These are phyloP conservation scores for Ligdia adustata DNA, from an alignment of 2,888 invertebrate genomes.

Conservation along the genomic window DNA sequence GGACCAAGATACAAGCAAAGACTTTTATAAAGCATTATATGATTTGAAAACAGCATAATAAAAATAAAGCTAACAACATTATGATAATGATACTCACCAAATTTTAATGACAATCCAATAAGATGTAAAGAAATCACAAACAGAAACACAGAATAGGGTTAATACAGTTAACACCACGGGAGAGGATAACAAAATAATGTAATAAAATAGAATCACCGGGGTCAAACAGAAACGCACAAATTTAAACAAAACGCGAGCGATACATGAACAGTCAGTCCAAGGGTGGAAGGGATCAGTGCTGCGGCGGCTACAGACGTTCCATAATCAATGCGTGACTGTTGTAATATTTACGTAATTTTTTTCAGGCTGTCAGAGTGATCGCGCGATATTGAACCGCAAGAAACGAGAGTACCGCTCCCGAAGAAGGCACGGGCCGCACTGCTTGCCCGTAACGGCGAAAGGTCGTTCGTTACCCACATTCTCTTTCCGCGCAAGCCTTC, in stretches of 20 bases:
- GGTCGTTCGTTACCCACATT: constrained; percentile 84
- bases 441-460: constrained; percentile 80
- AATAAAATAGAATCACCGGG: constrained; percentile 75
- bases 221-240: constrained; percentile 71
- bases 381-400: constrained; percentile 52
- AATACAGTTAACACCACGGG: constrained; percentile 62
- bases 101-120: constrained; percentile 74
- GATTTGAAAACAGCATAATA: neutral
- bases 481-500: constrained; percentile 84
- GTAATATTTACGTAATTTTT: constrained; percentile 83
- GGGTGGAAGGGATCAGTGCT: constrained; percentile 42
- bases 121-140: constrained; percentile 66
- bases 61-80: constrained; percentile 8
- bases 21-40: neutral
- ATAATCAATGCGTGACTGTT: constrained; percentile 77
- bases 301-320: constrained; percentile 62
- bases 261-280: constrained; percentile 50
- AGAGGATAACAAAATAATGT: constrained; percentile 67
- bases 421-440: constrained; percentile 81
- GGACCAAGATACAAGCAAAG: too few species aligned
- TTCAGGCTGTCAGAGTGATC: constrained; percentile 71
- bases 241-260: constrained; percentile 59
- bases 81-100: constrained; percentile 60
- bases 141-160: constrained; percentile 66
- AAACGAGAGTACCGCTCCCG: constrained; percentile 63